Evolutionary conservation across 2,797 vertebrate genomes (phyloP).

Genomic region (Rhincodon typus): DNA sequence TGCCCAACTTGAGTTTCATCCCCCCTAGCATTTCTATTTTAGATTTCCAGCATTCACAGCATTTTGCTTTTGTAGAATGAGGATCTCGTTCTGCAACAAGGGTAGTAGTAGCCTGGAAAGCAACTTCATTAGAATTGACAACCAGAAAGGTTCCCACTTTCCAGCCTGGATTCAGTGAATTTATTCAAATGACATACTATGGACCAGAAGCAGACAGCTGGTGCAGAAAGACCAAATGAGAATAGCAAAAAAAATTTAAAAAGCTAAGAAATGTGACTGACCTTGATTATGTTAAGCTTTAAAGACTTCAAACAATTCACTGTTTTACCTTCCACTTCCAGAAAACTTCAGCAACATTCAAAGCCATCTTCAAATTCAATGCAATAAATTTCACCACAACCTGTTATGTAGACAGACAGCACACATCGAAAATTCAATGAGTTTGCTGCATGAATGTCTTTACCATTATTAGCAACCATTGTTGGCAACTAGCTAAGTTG

Average conservation of each 20-base stretch:
- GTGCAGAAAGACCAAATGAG: neutral
- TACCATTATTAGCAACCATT: neutral
- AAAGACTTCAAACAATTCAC: too few species aligned
- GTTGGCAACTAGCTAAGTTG: neutral
- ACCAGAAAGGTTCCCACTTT: neutral
- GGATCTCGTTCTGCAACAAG: neutral
- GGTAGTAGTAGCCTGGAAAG: neutral
- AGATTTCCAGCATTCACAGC: too few species aligned
- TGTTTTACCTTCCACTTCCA: too few species aligned
- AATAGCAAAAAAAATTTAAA: neutral
- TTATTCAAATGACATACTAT: neutral
- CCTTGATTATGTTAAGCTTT: slow-evolving; percentile 87
- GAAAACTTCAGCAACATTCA: too few species aligned
- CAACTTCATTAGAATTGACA: neutral
- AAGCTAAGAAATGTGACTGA: slow-evolving; percentile 42
- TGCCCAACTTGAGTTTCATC: too few species aligned
- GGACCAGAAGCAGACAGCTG: neutral
- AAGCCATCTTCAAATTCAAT: too few species aligned
- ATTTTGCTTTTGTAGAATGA: neutral
- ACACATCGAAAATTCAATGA: neutral
- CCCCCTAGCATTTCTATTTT: too few species aligned
- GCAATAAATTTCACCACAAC: slow-evolving; percentile 94
- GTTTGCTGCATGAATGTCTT: neutral
- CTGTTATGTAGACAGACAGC: slow-evolving; percentile 51
- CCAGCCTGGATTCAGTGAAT: neutral